These are phyloP conservation scores for Gallinago stenura DNA, from an alignment of 2,797 vertebrate genomes.

Conservation along the genomic window DNA sequence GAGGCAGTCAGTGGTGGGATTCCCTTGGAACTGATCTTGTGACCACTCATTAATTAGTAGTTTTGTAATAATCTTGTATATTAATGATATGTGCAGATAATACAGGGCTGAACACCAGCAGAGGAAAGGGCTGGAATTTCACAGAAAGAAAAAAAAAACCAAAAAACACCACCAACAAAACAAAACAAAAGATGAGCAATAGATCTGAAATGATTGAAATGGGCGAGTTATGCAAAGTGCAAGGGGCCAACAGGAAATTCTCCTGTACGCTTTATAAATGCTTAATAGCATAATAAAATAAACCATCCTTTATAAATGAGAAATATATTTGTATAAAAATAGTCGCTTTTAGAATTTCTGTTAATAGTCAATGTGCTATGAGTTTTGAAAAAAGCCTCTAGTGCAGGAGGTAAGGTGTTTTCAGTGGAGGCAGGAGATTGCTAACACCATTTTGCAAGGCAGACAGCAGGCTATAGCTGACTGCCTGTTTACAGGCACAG, in stretches of 20 bases:
- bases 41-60: neutral
- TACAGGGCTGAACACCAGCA: neutral
- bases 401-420: neutral
- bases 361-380: neutral
- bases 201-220: neutral
- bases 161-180: no score
- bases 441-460: neutral
- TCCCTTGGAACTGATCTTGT: neutral
- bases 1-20: neutral
- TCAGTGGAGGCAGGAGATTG: neutral
- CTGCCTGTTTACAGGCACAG: neutral
- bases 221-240: neutral
- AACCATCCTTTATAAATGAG: neutral
- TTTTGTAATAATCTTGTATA: neutral
- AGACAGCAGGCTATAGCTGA: neutral
- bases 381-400: neutral
- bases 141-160: neutral
- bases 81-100: neutral
- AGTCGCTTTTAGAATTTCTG: neutral
- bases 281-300: no score
- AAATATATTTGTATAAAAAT: neutral
- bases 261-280: neutral
- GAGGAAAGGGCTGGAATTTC: neutral
- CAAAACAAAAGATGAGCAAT: neutral
- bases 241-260: neutral